Conservation (phyloP, 2,113 vertebrate species). For the Halcyon malimbica region DNA sequence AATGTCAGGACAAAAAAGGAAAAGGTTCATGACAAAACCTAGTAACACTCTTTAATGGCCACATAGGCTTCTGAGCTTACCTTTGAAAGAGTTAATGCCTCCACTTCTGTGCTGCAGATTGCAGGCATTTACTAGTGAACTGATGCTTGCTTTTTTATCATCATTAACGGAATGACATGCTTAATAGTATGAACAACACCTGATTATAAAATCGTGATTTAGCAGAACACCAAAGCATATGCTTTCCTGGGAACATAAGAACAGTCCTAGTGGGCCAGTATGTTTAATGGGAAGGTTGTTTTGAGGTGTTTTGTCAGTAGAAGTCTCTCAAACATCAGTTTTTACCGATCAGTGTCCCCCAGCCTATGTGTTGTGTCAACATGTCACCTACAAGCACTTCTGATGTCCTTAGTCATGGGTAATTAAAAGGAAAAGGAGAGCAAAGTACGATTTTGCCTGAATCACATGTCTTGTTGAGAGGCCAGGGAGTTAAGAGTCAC, state of each 20-base stretch:
- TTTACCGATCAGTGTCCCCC: not conserved
- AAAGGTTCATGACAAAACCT: not conserved
- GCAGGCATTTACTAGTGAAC: not conserved
- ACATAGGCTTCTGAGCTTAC: not conserved
- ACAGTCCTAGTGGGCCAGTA: not conserved
- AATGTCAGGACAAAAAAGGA: not conserved
- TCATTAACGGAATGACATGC: not conserved
- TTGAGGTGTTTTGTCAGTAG: not conserved
- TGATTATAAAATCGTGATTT: slow-evolving; percentile 8
- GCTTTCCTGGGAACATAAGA: not conserved
- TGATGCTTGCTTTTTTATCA: not conserved
- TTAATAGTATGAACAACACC: not conserved
- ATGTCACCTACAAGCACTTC: not conserved
- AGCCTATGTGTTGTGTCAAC: not conserved
- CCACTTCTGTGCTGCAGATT: not conserved
- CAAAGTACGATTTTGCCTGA: not conserved
- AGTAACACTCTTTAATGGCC: not conserved
- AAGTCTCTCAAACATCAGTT: not conserved
- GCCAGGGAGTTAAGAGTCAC: not conserved
- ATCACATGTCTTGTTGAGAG: not conserved
- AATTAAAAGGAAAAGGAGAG: not conserved
- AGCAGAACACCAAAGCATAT: not conserved
- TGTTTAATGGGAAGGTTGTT: not conserved
- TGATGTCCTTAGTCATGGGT: not conserved
- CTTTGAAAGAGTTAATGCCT: slow-evolving; percentile 9